A percentile compares a stretch with the other conserved stretches of the same genome.
Conservation (phyloP, 2,113 vertebrate genomes). For the Arothron firmamentum region DNA sequence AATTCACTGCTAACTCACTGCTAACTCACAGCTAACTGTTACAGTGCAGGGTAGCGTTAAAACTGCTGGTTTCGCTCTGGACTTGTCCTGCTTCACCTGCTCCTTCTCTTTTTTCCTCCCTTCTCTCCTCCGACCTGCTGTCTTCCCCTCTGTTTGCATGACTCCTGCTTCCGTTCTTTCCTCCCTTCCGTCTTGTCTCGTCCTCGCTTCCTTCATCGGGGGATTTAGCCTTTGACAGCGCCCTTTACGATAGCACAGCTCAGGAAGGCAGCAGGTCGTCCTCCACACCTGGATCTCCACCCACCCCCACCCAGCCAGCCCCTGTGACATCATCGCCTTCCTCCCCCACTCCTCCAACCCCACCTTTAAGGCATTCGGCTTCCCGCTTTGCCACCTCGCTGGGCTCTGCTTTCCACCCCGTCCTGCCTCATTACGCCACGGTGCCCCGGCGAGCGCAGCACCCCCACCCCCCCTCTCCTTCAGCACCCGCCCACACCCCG, state of each 20-base stretch:
- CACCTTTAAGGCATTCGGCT: constrained; percentile 90
- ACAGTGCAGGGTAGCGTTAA: background rate
- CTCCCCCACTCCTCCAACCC: constrained; percentile 87
- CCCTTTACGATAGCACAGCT: constrained; percentile 84
- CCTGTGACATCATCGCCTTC: constrained; percentile 74
- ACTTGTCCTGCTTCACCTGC: constrained; percentile 69
- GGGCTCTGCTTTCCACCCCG: constrained; percentile 96
- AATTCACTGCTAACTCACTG: background rate
- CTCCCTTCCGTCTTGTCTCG: constrained; percentile 46
- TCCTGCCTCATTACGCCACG: constrained; percentile 94
- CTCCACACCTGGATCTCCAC: constrained; percentile 80
- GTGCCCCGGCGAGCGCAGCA: constrained; percentile 85
- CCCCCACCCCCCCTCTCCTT: constrained; percentile 62
- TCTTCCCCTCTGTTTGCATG: constrained; percentile 56
- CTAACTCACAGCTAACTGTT: constrained; percentile 48
- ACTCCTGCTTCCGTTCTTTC: constrained; percentile 42
- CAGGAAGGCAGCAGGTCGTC: constrained; percentile 85
- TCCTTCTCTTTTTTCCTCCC: constrained; percentile 45
- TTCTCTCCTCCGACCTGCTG: constrained; percentile 47
- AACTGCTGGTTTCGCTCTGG: constrained; percentile 41
- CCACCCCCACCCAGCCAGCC: constrained; percentile 75
- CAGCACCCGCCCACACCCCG: constrained; percentile 51
- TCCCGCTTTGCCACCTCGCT: constrained; percentile 95
- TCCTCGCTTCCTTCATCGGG: constrained; percentile 32
- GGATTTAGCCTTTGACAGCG: constrained; percentile 88